phyloP scores from a whole-genome alignment of 2,113 vertebrate species.

The Sterrhoptilus dennistouni region DNA sequence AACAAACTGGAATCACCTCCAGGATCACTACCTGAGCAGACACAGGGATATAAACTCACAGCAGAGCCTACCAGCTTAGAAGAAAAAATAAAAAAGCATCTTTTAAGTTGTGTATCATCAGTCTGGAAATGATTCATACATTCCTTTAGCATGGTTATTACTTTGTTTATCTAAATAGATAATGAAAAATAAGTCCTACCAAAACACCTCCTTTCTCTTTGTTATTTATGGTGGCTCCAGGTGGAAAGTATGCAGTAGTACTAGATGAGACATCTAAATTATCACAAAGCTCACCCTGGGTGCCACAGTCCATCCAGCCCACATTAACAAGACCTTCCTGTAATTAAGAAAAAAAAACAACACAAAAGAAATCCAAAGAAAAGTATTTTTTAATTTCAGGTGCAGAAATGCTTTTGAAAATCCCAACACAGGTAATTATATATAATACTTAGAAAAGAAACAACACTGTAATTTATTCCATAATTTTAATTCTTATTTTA shows the following conservation, averaged over 20 bases:
- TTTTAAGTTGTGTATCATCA: background rate
- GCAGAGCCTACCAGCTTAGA: background rate
- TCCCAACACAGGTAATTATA: background rate
- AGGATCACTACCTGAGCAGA: background rate
- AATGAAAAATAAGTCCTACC: slow-evolving; percentile 77
- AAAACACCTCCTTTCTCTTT: slow-evolving; percentile 81
- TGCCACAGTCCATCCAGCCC: slow-evolving; percentile 92
- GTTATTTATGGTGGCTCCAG: slow-evolving; percentile 84
- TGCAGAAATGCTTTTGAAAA: background rate
- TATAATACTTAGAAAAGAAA: background rate
- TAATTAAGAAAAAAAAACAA: background rate
- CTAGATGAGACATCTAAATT: slow-evolving; percentile 88
- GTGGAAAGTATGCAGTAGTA: slow-evolving; percentile 89
- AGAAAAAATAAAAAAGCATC: background rate
- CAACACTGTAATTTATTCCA: background rate
- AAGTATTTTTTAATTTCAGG: background rate
- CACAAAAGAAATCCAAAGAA: background rate
- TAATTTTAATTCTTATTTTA: background rate
- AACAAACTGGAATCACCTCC: background rate
- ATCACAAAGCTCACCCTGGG: slow-evolving; percentile 86
- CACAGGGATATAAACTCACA: background rate
- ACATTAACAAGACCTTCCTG: slow-evolving; percentile 93
- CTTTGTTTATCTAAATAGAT: background rate
- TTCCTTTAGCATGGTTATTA: background rate
- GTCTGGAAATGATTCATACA: background rate